These are phyloP conservation scores for Hyposmocoma kahamanoa DNA, from an alignment of 1,140 invertebrate genomes.

Conservation along the genomic window DNA sequence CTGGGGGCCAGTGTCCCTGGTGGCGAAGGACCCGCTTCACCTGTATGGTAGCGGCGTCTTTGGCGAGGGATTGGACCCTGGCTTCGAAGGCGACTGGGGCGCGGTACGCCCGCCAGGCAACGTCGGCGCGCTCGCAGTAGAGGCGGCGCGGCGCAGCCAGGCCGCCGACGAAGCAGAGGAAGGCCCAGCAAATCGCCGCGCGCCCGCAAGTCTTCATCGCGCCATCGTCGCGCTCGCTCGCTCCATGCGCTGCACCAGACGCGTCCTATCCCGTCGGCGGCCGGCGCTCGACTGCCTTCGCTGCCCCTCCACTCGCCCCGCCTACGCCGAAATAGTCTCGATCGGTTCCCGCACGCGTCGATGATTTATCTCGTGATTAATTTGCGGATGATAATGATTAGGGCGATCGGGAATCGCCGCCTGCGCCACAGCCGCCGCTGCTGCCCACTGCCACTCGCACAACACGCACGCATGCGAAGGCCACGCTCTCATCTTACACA, in stretches of 20 bases:
- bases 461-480: no score
- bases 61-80: conserved; percentile 55
- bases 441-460: no score
- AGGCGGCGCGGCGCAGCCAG: conserved; percentile 34
- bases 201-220: conserved; percentile 58
- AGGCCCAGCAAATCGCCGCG: conserved; percentile 61
- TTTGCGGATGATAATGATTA: conserved; percentile 60
- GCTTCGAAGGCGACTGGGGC: conserved; percentile 64
- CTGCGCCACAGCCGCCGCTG: no score
- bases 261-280: conserved; percentile 43
- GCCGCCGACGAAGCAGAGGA: conserved; percentile 34
- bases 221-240: conserved; percentile 44
- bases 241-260: conserved; percentile 22
- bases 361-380: conserved; percentile 59
- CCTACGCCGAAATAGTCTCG: conserved; percentile 64
- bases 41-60: conserved; percentile 55
- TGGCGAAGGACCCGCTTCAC: conserved; percentile 47
- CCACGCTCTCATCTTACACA: no score
- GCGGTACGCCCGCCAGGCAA: conserved; percentile 64
- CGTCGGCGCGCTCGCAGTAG: conserved; percentile 66
- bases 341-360: conserved; percentile 24
- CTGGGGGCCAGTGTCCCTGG: conserved; percentile 58
- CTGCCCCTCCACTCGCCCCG: conserved; percentile 38
- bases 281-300: conserved; percentile 63
- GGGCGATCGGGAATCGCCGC: no score